Base-by-base conservation (phyloP, 1,140 invertebrate species). In the Drosophila biarmipes region DNA sequence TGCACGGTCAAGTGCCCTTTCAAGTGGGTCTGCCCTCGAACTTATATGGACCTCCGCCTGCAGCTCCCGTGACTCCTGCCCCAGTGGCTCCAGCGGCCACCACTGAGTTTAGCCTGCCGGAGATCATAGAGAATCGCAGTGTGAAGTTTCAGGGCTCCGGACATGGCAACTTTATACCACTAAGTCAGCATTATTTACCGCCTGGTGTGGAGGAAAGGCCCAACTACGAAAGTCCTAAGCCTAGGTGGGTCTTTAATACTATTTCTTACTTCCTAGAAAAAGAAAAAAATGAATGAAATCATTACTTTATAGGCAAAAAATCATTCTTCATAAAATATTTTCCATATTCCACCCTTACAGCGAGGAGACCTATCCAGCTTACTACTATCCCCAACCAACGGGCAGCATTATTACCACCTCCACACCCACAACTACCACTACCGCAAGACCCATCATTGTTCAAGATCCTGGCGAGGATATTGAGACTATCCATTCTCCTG, bases 51-150 rank as follows among this genome's bases (percentile, higher is more conserved):
- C 11, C 54, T 11, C 80, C 78, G 10, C 14, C 27, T 6, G 42
- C 62, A 7, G 62, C 17, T 27, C 56, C 77, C 8, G 48, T 49
- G 6, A 52, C 76, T 4, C 73, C 80, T 0, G 62, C 63, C 10
- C 29, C 73, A n/a, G 61, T 48, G 40, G 48, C 73, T 8, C 54
- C 73, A 0, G 53, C 40, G 3, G 48, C 77, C 19, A 81, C 79
- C 7, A 91, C 90, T 0, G 90, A 91, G 48, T 89, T 82, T 31
- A 74, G 34, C 11, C 37, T 91, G 35, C 90, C 90, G 4, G 90
- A 91, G 42, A 89, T 91, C 3, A 74, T 91, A 4, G 90, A 91
- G 38, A 91, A 91, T 48, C 86, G 90, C 24, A 87, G 72, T 37
- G 51, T 82, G 0, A 89, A 79, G 43, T 40, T 46, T 24, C 42